phyloP scores from a whole-genome alignment of 2,888 invertebrate genomes.

The Pyrocoelia pectoralis region DNA sequence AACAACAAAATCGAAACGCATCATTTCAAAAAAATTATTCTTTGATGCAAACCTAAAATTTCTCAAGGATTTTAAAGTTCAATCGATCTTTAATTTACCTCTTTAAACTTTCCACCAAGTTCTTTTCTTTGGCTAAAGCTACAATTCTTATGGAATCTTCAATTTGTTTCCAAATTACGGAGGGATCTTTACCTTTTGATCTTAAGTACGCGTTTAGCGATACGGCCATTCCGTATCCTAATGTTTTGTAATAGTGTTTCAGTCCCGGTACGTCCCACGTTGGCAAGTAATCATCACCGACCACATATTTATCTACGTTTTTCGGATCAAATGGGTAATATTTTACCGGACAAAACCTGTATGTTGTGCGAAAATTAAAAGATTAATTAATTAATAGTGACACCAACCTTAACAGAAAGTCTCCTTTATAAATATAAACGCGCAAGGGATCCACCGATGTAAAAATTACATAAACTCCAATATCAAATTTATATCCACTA shows the following conservation, averaged over 20 bases:
- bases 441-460: conserved; percentile 92
- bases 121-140: conserved; percentile 74
- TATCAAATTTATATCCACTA: conserved; percentile 95
- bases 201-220: conserved; percentile 81
- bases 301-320: conserved; percentile 88
- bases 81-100: too few relatives aligned
- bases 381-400: not conserved
- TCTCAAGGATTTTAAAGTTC: too few relatives aligned
- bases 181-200: conserved; percentile 73
- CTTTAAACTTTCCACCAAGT: conserved; percentile 68
- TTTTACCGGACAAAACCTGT: conserved; percentile 84
- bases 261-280: conserved; percentile 91
- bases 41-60: conserved; percentile 61
- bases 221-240: conserved; percentile 86
- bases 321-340: conserved; percentile 90
- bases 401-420: conserved; percentile 82
- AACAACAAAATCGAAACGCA: conserved; percentile 92
- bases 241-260: conserved; percentile 71
- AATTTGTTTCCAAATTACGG: conserved; percentile 80
- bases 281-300: conserved; percentile 93
- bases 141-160: conserved; percentile 78
- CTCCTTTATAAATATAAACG: conserved; percentile 88
- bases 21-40: conserved; percentile 90
- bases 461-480: conserved; percentile 91
- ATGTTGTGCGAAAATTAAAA: conserved; percentile 11